Percentiles rank a stretch among this genome's conserved stretches.
Evolutionary conservation across 2,797 vertebrate species (phyloP).

Genomic region (Natrix natrix): DNA sequence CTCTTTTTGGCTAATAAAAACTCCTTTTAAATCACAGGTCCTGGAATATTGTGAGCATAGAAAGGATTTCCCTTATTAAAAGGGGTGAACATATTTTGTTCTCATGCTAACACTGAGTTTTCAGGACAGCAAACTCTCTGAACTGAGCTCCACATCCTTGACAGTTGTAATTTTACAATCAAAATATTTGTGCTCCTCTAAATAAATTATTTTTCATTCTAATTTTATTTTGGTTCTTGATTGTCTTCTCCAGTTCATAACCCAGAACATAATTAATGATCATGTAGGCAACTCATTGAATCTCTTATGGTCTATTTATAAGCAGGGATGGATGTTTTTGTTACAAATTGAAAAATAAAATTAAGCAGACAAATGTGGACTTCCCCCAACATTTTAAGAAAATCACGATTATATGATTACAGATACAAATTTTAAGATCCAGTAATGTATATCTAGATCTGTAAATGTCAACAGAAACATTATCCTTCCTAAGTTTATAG

Average conservation of each 20-base stretch:
- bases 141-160: neutral
- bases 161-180: neutral
- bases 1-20: neutral
- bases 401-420: neutral
- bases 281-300: neutral
- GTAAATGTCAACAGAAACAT: neutral
- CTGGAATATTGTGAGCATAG: neutral
- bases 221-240: neutral
- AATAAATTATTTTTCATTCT: neutral
- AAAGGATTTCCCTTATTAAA: neutral
- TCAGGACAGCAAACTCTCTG: neutral
- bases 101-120: neutral
- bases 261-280: constrained; percentile 9
- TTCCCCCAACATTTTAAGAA: constrained; percentile 21
- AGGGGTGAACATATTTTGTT: neutral
- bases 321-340: neutral
- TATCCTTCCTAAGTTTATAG: constrained; percentile 7
- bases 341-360: neutral
- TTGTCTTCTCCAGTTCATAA: constrained; percentile 6
- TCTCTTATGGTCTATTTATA: neutral
- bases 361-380: constrained; percentile 7
- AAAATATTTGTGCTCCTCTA: neutral
- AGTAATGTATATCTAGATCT: neutral
- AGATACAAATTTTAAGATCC: neutral
- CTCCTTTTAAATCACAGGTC: neutral